Conservation (phyloP, 1,140 invertebrate species). For the Pseudomyrmex flavicornis region DNA sequence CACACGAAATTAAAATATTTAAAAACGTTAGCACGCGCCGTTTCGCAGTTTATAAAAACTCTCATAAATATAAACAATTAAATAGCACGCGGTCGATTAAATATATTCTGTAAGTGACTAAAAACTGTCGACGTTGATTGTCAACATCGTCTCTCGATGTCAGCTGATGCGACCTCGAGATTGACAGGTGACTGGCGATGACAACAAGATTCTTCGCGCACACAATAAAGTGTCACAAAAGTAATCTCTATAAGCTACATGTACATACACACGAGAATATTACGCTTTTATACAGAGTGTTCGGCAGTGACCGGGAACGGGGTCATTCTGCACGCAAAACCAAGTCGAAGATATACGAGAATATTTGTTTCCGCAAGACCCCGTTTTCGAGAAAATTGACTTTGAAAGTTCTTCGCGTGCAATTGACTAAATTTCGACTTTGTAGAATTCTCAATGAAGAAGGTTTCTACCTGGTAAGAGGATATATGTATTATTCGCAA, state of each 20-base stretch:
- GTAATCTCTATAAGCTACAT: slow-evolving; percentile 47
- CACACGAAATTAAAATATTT: slow-evolving; percentile 38
- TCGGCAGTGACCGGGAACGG: too few relatives aligned
- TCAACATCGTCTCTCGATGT: slow-evolving; percentile 31
- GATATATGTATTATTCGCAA: too few relatives aligned
- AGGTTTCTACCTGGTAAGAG: too few relatives aligned
- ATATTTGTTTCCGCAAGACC: too few relatives aligned
- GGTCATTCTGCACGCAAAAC: too few relatives aligned
- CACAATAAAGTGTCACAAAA: slow-evolving; percentile 35
- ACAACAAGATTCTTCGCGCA: slow-evolving; percentile 64
- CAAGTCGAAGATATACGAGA: too few relatives aligned
- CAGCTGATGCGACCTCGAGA: slow-evolving; percentile 53
- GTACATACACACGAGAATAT: background rate
- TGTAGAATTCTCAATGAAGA: too few relatives aligned
- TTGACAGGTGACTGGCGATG: slow-evolving; percentile 53
- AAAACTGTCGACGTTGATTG: background rate
- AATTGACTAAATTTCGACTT: too few relatives aligned
- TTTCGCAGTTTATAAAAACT: too few relatives aligned
- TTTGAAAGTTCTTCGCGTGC: too few relatives aligned
- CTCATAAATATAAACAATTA: slow-evolving; percentile 1
- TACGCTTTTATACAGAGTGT: background rate
- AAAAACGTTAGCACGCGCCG: background rate
- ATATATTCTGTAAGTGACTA: background rate
- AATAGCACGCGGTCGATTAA: background rate
- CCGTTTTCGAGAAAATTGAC: too few relatives aligned